Percentiles rank a stretch among this genome's conserved stretches.
phyloP scores from a whole-genome alignment of 2,888 invertebrate genomes.

The Acanthosepion lycidas region DNA sequence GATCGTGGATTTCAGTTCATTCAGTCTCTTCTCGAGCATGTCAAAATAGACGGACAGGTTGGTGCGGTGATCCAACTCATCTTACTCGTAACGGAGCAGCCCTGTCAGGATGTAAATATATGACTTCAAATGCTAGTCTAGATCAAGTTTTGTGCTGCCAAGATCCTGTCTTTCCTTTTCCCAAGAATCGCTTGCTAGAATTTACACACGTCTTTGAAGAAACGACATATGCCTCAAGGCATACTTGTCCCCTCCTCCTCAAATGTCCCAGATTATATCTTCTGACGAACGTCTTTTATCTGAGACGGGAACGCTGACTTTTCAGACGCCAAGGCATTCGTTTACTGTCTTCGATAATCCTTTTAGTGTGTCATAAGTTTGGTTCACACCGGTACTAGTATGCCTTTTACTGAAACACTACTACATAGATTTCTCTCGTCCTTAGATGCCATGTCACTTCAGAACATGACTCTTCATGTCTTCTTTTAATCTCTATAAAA shows the following conservation, averaged over 20 bases:
- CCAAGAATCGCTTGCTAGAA: background rate
- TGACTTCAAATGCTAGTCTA: background rate
- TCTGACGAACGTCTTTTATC: background rate
- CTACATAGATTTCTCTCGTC: background rate
- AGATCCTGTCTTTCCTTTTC: background rate
- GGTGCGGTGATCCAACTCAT: background rate
- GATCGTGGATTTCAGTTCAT: background rate
- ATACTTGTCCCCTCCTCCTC: background rate
- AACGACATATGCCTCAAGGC: background rate
- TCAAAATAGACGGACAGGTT: background rate
- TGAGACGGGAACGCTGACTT: background rate
- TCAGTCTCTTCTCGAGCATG: background rate
- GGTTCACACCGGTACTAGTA: background rate
- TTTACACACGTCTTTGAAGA: background rate
- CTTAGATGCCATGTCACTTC: too few species aligned
- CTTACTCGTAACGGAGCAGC: background rate
- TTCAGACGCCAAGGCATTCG: background rate
- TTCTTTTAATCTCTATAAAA: too few species aligned
- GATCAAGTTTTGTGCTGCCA: background rate
- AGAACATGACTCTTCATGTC: too few species aligned
- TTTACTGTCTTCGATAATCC: background rate
- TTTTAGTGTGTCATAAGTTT: background rate
- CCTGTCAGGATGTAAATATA: background rate
- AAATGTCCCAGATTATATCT: background rate
- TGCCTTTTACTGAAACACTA: background rate